Conservation (phyloP, 2,113 vertebrate genomes). For the Cochlearius cochlearius region DNA sequence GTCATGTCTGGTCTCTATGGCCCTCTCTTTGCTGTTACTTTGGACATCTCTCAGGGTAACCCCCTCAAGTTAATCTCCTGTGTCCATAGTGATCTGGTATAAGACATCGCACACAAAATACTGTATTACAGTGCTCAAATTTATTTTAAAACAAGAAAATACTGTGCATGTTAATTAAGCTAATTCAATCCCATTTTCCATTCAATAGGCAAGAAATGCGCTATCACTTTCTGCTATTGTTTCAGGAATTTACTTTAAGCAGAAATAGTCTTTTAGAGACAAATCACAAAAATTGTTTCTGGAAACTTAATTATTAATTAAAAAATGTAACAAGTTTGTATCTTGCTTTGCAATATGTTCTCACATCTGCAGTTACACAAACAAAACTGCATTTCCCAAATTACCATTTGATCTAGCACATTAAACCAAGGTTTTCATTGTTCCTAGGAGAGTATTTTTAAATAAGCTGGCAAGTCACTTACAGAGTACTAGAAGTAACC, state of each 20-base stretch:
- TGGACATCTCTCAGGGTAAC: not conserved
- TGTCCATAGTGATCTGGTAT: not conserved
- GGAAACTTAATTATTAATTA: conserved; percentile 26
- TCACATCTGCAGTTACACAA: conserved; percentile 12
- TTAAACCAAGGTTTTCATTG: not conserved
- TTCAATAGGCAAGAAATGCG: not conserved
- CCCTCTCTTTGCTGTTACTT: not conserved
- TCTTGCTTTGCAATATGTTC: not conserved
- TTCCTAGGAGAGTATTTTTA: not conserved
- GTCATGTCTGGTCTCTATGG: not conserved
- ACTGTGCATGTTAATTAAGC: not conserved
- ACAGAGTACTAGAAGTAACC: not conserved
- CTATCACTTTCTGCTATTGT: not conserved
- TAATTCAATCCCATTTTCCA: not conserved
- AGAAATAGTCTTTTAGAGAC: not conserved
- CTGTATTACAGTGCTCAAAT: not conserved
- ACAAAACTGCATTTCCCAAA: not conserved
- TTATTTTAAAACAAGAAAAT: conserved; percentile 13
- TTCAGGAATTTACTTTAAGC: not conserved
- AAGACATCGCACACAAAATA: not conserved
- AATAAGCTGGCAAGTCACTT: not conserved
- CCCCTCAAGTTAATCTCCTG: not conserved
- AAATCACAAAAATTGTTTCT: not conserved
- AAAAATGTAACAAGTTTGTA: not conserved
- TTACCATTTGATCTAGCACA: not conserved